Evolutionary conservation across 1,140 invertebrate genomes (phyloP), one percentile per base, ranked within the genome.

Genomic region (Lamellibrachia luymesi): DNA sequence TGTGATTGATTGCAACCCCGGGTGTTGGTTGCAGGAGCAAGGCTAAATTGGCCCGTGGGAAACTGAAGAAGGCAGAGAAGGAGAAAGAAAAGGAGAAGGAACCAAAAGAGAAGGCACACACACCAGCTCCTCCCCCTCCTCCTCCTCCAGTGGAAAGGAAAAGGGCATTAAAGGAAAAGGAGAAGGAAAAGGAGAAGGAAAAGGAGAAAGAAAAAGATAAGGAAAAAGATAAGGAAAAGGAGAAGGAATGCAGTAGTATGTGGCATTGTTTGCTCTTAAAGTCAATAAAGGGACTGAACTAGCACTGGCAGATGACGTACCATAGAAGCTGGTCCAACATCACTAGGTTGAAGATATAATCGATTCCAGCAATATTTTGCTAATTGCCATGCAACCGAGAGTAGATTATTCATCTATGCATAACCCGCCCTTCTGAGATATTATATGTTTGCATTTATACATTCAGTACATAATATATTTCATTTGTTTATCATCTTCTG

Each of bases 41-140:
- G 8, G 91, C 91, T 25, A 90, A 50, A 50, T 90, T 92, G 38
- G 93, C 94, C 2, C 94, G 94, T 92, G 94, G 94, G n/a, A 93
- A 94, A 50, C 92, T 94, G 25, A 94, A 94, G 93, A 93, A 94
- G 6, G 93, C 93, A 17, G 95, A 95, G 92, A 94, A 94, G 90
- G 94, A 94, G 64, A 94, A 94, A 51, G 94, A 95, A 51, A 80
- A 92, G 49, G 92, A 94, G 25, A 92, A 80, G 25, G 64, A 80
- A 22, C 4, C 64, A 22, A 80, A 80, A 93, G 27, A 93, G 90
- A 91, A 91, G 90, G 17, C 38, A 25, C 49, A 91, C 22, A 50
- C 49, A 0, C 90, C 90, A 91, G 38, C 50, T n/a, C 38, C 90
- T 25, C 38, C 49, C 17, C 38, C 90, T n/a, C 38, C 38, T 25